phyloP scores from a whole-genome alignment of 2,888 invertebrate genomes.

The Scelioninae gen. 2 region DNA sequence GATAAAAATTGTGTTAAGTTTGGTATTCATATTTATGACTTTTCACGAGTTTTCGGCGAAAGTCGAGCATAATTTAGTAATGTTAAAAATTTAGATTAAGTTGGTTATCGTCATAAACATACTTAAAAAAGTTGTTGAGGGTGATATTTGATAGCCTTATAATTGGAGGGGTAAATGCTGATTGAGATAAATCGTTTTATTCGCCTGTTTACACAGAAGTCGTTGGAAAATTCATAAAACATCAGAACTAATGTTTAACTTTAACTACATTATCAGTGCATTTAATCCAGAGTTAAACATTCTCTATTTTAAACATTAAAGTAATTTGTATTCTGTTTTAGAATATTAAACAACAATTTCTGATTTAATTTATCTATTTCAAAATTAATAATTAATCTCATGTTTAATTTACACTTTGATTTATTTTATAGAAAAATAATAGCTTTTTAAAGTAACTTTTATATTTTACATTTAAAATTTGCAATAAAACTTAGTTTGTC shows the following conservation, averaged over 20 bases:
- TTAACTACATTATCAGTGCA: not conserved
- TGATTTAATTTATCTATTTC: not conserved
- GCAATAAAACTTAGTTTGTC: no score
- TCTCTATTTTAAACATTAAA: not conserved
- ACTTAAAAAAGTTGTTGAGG: constrained; percentile 7
- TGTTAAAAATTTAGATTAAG: constrained; percentile 15
- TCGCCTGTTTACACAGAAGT: not conserved
- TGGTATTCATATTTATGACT: not conserved
- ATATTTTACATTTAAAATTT: no score
- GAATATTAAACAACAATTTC: constrained; percentile 17
- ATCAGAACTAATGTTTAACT: constrained; percentile 6
- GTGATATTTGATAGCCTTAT: constrained; percentile 27
- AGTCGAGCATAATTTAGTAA: not conserved
- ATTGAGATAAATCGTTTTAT: constrained; percentile 24
- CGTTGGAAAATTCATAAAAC: constrained; percentile 8
- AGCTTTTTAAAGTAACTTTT: no score
- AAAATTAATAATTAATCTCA: not conserved
- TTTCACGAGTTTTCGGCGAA: not conserved
- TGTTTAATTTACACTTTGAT: no score
- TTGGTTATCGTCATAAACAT: constrained; percentile 5
- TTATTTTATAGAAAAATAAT: no score
- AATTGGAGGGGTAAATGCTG: constrained; percentile 10
- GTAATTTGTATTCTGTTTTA: not conserved
- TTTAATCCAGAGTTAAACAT: constrained; percentile 1
- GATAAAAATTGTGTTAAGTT: not conserved